Conservation (phyloP, 23 tunicate genomes). For the Trididemnum clinides region DNA sequence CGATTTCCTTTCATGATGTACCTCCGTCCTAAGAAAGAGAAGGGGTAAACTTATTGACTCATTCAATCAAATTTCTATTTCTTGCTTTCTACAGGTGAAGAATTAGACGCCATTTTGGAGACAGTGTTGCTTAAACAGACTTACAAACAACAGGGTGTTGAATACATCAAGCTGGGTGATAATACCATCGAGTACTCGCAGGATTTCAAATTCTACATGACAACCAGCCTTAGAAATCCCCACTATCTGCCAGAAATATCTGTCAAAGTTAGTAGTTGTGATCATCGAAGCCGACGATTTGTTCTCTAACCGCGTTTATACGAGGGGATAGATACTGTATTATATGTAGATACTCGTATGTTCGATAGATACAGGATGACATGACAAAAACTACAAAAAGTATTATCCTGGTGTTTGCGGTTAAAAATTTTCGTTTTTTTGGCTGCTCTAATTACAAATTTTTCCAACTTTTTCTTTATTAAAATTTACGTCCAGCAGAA, state of each 20-base stretch:
- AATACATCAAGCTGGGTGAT: conserved; percentile 94
- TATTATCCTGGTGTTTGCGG: too few species aligned
- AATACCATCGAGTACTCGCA: conserved; percentile 85
- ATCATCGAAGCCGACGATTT: not conserved
- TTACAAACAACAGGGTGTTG: conserved; percentile 94
- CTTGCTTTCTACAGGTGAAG: conserved; percentile 77
- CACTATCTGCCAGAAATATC: conserved; percentile 96
- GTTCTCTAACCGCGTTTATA: too few species aligned
- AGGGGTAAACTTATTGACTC: too few species aligned
- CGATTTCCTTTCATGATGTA: too few species aligned
- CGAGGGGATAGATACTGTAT: too few species aligned
- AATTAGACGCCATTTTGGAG: conserved; percentile 81
- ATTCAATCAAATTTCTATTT: too few species aligned
- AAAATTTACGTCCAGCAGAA: not conserved
- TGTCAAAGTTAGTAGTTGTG: conserved; percentile 68
- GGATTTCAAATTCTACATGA: conserved; percentile 91
- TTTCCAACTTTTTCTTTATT: not conserved
- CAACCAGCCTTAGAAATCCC: conserved; percentile 90
- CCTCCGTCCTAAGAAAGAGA: too few species aligned
- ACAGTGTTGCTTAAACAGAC: conserved; percentile 90
- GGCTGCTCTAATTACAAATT: too few species aligned
- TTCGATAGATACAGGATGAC: too few species aligned
- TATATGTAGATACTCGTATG: too few species aligned
- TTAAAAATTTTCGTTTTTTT: too few species aligned
- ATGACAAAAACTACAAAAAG: too few species aligned